Evolutionary conservation across 2,113 vertebrate species (phyloP).

Genomic region (Dinomys branickii): DNA sequence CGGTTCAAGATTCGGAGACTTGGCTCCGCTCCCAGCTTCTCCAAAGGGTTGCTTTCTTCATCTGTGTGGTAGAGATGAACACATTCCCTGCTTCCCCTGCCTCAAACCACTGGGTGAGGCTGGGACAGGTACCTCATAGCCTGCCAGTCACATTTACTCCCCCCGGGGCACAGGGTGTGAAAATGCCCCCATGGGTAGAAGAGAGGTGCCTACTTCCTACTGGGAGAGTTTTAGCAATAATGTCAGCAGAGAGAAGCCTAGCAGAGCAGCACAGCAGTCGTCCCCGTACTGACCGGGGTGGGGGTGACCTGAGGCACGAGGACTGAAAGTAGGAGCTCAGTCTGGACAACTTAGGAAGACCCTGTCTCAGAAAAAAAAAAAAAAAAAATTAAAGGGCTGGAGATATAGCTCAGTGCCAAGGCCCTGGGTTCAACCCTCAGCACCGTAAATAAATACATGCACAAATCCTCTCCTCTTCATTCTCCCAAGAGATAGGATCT

Average conservation of each 20-base stretch:
- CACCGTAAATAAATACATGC: not conserved
- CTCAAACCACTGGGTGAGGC: not conserved
- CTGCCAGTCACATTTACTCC: not conserved
- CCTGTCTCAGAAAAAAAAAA: not conserved
- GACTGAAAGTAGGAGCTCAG: not conserved
- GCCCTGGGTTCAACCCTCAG: not conserved
- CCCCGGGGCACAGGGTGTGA: not conserved
- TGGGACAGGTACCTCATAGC: not conserved
- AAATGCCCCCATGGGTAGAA: not conserved
- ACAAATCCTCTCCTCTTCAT: not conserved
- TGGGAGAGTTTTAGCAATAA: not conserved
- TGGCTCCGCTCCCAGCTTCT: not conserved
- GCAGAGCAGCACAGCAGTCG: not conserved
- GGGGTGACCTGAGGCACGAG: not conserved
- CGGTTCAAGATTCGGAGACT: accelerated
- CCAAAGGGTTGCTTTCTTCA: not conserved
- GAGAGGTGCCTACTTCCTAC: not conserved
- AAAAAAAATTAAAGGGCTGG: not conserved
- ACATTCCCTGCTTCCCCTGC: not conserved
- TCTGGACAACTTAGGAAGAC: not conserved
- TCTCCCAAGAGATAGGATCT: not conserved
- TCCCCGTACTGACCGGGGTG: not conserved
- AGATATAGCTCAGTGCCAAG: not conserved
- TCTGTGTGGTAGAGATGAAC: not conserved
- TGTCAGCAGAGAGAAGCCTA: no score